Evolutionary conservation across 2,113 vertebrate species (phyloP), one percentile per base, ranked within the genome.

Genomic region (Myiozetetes cayanensis): DNA sequence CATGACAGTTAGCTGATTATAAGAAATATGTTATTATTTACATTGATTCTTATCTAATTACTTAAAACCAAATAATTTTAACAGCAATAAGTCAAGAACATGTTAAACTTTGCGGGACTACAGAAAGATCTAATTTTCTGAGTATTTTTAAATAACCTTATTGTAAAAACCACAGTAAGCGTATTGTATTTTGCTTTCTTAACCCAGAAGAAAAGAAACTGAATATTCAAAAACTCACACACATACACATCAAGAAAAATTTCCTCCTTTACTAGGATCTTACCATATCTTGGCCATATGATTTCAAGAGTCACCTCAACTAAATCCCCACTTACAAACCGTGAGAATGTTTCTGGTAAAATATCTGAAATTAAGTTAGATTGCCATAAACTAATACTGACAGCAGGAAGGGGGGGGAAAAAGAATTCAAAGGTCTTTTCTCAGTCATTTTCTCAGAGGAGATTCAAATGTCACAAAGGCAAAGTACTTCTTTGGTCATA

Each of bases 21-120:
- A 82, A 70, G 65, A 28, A 2, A 13, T 23, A 16, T 5, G 3
- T n/a, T 43, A 41, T 61, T 56, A 11, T 35, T 71, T 80, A 41
- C 33, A 59, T 10, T 33, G 28, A 81, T 33, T 76, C 5, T 33
- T 67, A 41, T 7, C 3, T 80, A 43, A 53, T 47, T 49, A 66
- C 28, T 75, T 39, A 53, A 71, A 82, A 23, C 4, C 3, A 85
- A 90, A 52, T 44, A 43, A 65, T 61, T 90, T 81, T 27, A 65
- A 47, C 23, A 65, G 49, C 4, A 19, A 43, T 76, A 67, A 59
- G 33, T 3, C 1, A 5, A 59, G n/a, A 0, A 0, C 39, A 49
- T 7, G 7, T 30, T 49, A 63, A 88, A 41, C 12, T 44, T 55
- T 41, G 7, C 43, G n/a, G 8, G 16, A 16, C 15, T 41, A 44